Evolutionary conservation across 23 tunicate species (phyloP), one percentile per base, ranked within the genome.

Genomic region (Clavelina lepadiformis): DNA sequence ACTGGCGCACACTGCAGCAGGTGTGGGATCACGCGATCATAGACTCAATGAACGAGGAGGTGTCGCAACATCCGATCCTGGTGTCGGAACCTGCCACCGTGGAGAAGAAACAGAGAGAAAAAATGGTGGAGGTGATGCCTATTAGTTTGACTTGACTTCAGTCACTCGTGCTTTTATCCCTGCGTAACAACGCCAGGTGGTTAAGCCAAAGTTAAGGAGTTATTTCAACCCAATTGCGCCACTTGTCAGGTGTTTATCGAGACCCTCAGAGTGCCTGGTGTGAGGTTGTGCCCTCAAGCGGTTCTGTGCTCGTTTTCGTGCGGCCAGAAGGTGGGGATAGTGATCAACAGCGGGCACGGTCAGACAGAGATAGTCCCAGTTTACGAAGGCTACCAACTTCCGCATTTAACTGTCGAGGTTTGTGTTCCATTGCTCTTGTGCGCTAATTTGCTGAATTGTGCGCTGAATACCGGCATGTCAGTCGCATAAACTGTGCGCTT

Each of bases 281-380:
- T 87, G 22, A 65, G 63, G 23, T 73, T 80, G 46, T 50, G 74
- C 23, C n/a, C 61, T 19, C 96, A 87, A 73, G 69, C 86, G 57
- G 74, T 51, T 7, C 30, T 87, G 52, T 54, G 83, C 56, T 19
- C 79, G 3, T 32, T 65, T 1, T 80, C 85, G 3, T 54, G 68
- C 32, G 58, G 58, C 71, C 63, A 51, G 45, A 56, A 70, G 32
- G 72, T 61, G 37, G 79, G 68, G 38, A n/a, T 87, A 24, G 96
- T 87, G 31, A 74, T 87, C 37, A 79, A 74, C 47, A 33, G 96
- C 50, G 96, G 96, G 23, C 67, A 79, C 61, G 68, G 70, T 19
- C 50, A 28, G 28, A 87, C 87, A 6, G 83, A 87, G 60, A 63
- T 87, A 0, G 87, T 74, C 31, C 87, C 87, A 1, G 67, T 87